Evolutionary conservation across 2,113 vertebrate species (phyloP).

Genomic region (Dromaius novaehollandiae): DNA sequence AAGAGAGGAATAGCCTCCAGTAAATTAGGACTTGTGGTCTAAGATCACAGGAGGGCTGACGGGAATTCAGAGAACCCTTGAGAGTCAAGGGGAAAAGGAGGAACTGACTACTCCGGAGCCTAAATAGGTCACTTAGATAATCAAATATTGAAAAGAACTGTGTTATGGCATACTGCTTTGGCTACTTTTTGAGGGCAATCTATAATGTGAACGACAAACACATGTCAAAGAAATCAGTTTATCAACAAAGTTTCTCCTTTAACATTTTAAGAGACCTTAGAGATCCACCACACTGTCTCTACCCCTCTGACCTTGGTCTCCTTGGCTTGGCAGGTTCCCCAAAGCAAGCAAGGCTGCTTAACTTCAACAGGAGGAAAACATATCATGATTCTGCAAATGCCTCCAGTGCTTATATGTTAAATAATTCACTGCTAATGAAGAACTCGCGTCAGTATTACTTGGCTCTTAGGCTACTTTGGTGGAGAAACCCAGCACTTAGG

Average conservation of each 20-base stretch:
- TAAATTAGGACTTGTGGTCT: not conserved
- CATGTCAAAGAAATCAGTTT: not conserved
- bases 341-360: not conserved
- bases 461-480: not conserved
- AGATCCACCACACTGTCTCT: not conserved
- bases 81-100: not conserved
- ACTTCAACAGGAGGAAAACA: not conserved
- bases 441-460: no score
- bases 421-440: not conserved
- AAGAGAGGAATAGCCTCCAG: not conserved
- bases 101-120: not conserved
- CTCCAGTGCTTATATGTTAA: not conserved
- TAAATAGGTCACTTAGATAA: not conserved
- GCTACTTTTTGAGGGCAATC: not conserved
- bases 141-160: not conserved
- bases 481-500: not conserved
- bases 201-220: not conserved
- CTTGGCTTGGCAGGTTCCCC: not conserved
- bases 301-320: not conserved
- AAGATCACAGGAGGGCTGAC: fast-evolving
- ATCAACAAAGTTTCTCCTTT: not conserved
- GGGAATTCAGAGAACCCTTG: not conserved
- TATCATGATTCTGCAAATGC: not conserved
- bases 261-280: not conserved
- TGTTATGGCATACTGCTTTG: not conserved